These are phyloP conservation scores for Prochilodus magdalenae DNA, from an alignment of 2,113 vertebrate species.

Conservation along the genomic window DNA sequence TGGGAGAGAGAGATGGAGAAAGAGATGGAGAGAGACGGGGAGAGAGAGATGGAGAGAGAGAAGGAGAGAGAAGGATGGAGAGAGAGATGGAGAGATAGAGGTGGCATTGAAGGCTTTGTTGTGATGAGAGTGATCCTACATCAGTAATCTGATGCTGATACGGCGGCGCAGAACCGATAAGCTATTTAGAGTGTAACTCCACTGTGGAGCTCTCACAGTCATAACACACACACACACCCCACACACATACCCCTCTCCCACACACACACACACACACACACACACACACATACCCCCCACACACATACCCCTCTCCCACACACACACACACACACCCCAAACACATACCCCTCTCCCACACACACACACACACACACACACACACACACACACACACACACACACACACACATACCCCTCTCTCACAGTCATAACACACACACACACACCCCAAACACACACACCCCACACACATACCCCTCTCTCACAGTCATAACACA, in stretches of 20 bases:
- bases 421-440: no score
- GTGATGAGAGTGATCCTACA: constrained; percentile 53
- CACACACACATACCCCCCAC: constrained; percentile 11
- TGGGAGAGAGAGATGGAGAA: no score
- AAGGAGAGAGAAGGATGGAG: not conserved
- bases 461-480: no score
- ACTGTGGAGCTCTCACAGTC: constrained; percentile 60
- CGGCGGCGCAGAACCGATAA: constrained; percentile 44
- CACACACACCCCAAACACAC: no score
- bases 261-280: not conserved
- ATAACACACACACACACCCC: constrained; percentile 39
- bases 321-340: no score
- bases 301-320: no score
- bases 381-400: constrained; percentile 16
- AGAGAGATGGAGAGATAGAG: not conserved
- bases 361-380: no score
- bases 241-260: no score
- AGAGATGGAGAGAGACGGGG: no score
- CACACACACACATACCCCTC: not conserved
- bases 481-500: no score
- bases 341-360: no score
- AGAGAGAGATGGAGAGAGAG: no score
- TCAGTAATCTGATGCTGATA: constrained; percentile 51
- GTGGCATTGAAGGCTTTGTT: not conserved
- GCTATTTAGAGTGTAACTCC: constrained; percentile 64